Conservation (phyloP, 2,888 invertebrate species). For the Melanophora roralis region DNA sequence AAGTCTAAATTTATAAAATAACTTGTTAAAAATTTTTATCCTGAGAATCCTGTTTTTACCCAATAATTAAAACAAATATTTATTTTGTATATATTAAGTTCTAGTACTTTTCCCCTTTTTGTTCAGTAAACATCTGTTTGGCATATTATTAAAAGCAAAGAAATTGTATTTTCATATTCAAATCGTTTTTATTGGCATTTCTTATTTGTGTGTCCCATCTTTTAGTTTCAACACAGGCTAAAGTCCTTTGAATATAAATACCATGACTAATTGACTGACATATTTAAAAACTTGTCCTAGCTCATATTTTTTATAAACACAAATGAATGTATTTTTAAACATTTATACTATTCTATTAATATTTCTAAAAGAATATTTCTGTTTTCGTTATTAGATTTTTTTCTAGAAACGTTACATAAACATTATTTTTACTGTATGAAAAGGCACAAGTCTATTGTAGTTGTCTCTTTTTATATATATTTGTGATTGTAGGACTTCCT, state of each 20-base stretch:
- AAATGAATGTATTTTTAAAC: conserved; percentile 25
- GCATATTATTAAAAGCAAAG: conserved; percentile 9
- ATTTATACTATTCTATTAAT: not conserved
- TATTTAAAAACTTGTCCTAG: conserved; percentile 23
- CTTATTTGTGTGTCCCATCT: not conserved
- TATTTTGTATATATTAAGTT: not conserved
- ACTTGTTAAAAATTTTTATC: no score
- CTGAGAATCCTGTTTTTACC: no score
- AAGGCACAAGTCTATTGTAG: no score
- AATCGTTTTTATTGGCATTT: conserved; percentile 2
- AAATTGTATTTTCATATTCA: not conserved
- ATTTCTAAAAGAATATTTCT: not conserved
- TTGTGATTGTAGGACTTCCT: conserved; percentile 44
- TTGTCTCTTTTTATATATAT: not conserved
- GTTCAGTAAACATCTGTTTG: conserved; percentile 6
- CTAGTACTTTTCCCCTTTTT: not conserved
- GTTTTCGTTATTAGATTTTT: not conserved
- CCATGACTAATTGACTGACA: conserved; percentile 25
- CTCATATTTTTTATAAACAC: conserved; percentile 5
- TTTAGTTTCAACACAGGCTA: not conserved
- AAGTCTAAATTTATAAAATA: no score
- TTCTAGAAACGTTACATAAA: no score
- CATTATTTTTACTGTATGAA: no score
- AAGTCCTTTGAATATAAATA: not conserved
- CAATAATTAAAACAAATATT: not conserved